Conservation (phyloP, 2,113 vertebrate species). For the Hemiscyllium ocellatum region DNA sequence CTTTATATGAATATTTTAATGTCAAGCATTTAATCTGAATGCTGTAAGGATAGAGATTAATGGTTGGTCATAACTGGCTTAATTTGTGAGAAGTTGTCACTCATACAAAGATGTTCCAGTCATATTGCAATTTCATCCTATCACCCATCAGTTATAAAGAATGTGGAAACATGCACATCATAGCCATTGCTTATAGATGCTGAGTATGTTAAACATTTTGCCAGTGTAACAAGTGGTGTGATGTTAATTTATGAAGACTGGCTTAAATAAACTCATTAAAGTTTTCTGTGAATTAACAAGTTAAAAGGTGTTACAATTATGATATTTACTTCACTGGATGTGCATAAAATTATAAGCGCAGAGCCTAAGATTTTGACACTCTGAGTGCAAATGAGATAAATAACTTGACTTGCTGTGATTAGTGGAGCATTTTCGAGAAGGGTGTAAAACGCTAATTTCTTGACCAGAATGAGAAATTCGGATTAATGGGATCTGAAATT, state of each 20-base stretch:
- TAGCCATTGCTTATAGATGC: background rate
- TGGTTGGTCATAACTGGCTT: background rate
- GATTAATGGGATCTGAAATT: background rate
- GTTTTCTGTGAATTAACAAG: background rate
- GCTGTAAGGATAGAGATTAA: background rate
- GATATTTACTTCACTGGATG: background rate
- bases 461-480: background rate
- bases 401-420: background rate
- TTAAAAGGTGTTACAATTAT: background rate
- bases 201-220: background rate
- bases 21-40: background rate
- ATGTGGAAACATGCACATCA: background rate
- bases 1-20: background rate
- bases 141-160: background rate
- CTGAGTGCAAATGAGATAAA: background rate
- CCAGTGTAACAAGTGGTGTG: background rate
- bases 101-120: background rate
- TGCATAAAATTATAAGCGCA: background rate
- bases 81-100: background rate
- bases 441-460: background rate
- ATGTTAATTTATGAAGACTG: background rate
- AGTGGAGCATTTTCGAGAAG: background rate
- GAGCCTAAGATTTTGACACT: background rate
- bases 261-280: background rate
- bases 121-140: background rate